Evolutionary conservation across 2,113 vertebrate genomes (phyloP).

Genomic region (Callionymus lyra): DNA sequence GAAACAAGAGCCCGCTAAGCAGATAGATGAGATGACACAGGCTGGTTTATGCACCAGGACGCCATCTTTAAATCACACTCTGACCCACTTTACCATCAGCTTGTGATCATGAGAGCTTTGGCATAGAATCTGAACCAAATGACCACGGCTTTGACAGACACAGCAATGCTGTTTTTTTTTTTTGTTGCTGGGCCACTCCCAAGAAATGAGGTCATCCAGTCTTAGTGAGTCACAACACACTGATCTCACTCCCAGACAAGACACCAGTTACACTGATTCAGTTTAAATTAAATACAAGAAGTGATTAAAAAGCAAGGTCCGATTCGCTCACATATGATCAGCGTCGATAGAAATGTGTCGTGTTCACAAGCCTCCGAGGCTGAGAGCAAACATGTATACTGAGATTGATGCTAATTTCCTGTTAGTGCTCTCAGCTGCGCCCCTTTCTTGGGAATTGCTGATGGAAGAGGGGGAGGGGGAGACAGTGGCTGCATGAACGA

Average conservation of each 20-base stretch:
- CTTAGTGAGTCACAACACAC: slow-evolving; percentile 26
- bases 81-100: slow-evolving; percentile 46
- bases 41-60: slow-evolving; percentile 12
- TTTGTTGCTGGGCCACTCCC: slow-evolving; percentile 48
- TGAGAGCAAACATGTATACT: slow-evolving; percentile 28
- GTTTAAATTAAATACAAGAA: neutral
- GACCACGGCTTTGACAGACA: slow-evolving; percentile 13
- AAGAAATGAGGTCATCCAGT: slow-evolving; percentile 50
- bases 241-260: slow-evolving; percentile 1
- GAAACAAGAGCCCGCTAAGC: slow-evolving; percentile 6
- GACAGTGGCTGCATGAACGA: slow-evolving; percentile 10
- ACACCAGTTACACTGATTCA: neutral
- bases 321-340: neutral
- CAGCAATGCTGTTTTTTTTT: slow-evolving; percentile 29
- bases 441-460: slow-evolving; percentile 25
- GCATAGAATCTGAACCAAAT: slow-evolving; percentile 14
- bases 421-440: slow-evolving; percentile 56
- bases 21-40: neutral
- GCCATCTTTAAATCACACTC: slow-evolving; percentile 44
- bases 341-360: slow-evolving; percentile 34
- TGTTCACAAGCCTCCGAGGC: slow-evolving; percentile 36
- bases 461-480: slow-evolving; percentile 26
- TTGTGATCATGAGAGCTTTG: slow-evolving; percentile 1
- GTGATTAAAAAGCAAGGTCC: neutral
- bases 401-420: slow-evolving; percentile 43